These are phyloP conservation scores for Procambarus clarkii DNA, from an alignment of 1,140 invertebrate genomes.

Conservation along the genomic window DNA sequence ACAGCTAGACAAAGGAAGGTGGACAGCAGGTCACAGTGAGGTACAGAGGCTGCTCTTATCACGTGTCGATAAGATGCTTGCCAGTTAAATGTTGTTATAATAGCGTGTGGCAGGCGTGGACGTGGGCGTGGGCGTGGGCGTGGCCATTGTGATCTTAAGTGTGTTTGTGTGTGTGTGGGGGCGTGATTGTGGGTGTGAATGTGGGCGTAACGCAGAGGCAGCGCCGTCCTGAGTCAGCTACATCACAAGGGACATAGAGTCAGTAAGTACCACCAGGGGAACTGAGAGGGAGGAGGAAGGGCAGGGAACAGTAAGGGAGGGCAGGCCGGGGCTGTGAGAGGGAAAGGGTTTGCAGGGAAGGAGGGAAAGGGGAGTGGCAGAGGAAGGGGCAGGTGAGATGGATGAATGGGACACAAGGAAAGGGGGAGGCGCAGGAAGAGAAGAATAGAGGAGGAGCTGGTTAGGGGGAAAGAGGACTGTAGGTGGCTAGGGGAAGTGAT, in stretches of 20 bases:
- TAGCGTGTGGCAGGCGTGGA: no score
- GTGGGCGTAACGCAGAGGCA: background rate
- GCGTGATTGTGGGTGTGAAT: background rate
- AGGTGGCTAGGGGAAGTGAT: no score
- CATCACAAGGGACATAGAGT: background rate
- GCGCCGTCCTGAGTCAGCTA: background rate
- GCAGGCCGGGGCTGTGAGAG: background rate
- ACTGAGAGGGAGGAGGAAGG: background rate
- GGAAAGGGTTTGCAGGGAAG: background rate
- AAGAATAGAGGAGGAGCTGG: background rate
- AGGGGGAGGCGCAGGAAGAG: background rate
- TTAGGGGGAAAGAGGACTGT: conserved; percentile 2
- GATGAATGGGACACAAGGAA: background rate
- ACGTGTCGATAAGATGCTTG: no score
- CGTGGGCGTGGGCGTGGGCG: background rate
- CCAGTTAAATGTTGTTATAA: no score
- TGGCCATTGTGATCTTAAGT: background rate
- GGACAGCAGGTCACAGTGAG: no score
- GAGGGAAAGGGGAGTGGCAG: background rate
- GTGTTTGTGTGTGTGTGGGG: background rate
- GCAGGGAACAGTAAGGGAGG: background rate
- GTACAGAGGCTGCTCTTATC: no score
- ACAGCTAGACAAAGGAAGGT: no score
- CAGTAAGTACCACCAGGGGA: background rate
- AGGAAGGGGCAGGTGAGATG: background rate